A percentile compares a stretch with the other conserved stretches of the same genome.
These are phyloP conservation scores for Drosophila subsilvestris DNA, from an alignment of 2,888 invertebrate species.

Conservation along the genomic window DNA sequence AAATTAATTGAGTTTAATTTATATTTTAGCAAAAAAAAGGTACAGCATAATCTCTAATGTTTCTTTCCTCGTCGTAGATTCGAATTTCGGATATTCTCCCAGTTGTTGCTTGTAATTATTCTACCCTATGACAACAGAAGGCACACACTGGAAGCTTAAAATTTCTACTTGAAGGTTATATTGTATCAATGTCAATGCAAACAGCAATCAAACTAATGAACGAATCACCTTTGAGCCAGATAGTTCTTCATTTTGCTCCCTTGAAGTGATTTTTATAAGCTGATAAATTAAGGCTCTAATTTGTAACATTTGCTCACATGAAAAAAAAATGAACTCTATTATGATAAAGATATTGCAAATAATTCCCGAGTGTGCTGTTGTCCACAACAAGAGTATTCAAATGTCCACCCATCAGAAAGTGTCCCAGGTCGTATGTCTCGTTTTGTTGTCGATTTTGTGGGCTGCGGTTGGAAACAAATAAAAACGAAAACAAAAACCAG, in stretches of 20 bases:
- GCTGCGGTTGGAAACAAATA: conserved; percentile 61
- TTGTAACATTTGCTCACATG: background rate
- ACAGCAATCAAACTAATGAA: too few relatives aligned
- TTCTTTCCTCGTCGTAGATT: too few relatives aligned
- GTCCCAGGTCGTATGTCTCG: conserved; percentile 2
- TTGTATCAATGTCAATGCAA: too few relatives aligned
- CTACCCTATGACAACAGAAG: too few relatives aligned
- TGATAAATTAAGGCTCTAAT: background rate
- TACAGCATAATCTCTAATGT: too few relatives aligned
- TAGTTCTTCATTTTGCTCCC: background rate
- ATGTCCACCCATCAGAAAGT: conserved; percentile 7
- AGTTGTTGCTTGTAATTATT: too few relatives aligned
- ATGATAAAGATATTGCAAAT: background rate
- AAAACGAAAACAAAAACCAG: conserved; percentile 35
- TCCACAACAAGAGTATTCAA: conserved; percentile 28
- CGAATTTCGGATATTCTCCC: too few relatives aligned
- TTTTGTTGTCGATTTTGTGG: conserved; percentile 45
- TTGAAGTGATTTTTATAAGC: background rate
- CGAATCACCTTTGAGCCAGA: too few relatives aligned
- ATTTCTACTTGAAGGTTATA: too few relatives aligned
- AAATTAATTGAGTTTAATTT: too few relatives aligned
- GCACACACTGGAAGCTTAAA: too few relatives aligned
- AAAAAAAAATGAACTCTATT: background rate
- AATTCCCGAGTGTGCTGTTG: background rate
- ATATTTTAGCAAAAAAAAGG: too few relatives aligned